A percentile compares a stretch with the other conserved stretches of the same genome.
These are phyloP conservation scores for Enteromius unitaeniatus DNA, from an alignment of 2,797 vertebrate genomes.

Conservation along the genomic window DNA sequence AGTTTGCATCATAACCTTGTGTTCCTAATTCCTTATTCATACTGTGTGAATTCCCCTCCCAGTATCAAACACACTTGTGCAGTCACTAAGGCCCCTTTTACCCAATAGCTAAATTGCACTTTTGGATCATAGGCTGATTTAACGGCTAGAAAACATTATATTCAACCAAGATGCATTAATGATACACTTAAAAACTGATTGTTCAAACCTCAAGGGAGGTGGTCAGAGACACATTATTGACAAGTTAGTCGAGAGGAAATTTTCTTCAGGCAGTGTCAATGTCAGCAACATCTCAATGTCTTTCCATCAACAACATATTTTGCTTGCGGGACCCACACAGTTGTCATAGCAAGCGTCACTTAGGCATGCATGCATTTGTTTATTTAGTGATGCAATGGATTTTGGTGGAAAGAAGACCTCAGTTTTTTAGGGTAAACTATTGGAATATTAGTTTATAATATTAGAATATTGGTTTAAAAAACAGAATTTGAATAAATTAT, in stretches of 20 bases:
- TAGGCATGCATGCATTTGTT: not conserved
- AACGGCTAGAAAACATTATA: conserved; percentile 17
- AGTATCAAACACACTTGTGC: conserved; percentile 7
- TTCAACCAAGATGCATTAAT: conserved; percentile 28
- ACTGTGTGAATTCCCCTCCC: not conserved
- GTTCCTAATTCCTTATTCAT: conserved; percentile 33
- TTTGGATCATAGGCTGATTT: not conserved
- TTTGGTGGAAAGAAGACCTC: not conserved
- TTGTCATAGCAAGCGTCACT: not conserved
- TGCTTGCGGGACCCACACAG: not conserved
- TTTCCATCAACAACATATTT: not conserved
- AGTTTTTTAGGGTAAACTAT: too few relatives aligned
- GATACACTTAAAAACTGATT: conserved; percentile 27
- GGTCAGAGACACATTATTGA: conserved; percentile 23
- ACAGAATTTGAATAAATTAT: not conserved
- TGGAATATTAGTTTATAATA: too few relatives aligned
- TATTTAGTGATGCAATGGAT: not conserved
- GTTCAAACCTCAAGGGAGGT: conserved; percentile 10
- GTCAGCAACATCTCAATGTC: conserved; percentile 18
- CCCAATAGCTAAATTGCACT: not conserved
- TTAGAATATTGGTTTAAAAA: too few relatives aligned
- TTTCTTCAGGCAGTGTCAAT: not conserved
- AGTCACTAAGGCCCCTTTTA: conserved; percentile 14
- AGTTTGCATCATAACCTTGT: conserved; percentile 14
- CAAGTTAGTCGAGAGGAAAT: not conserved